Base-by-base conservation (phyloP, 2,113 vertebrate genomes). In the Pseudopodoces humilis region DNA sequence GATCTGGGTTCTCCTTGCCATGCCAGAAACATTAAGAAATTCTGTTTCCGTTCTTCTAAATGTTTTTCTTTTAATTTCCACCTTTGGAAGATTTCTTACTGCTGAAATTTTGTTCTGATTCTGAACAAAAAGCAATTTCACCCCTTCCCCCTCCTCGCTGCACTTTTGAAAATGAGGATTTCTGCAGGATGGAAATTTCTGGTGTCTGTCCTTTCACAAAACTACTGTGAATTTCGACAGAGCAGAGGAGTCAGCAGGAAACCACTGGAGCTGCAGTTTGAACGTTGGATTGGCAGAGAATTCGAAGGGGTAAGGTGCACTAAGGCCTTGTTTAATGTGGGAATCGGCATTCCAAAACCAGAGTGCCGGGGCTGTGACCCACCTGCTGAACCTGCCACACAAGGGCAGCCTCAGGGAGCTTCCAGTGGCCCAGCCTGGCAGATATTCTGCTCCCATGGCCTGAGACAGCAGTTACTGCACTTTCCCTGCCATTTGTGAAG, bases 91-190 rank as follows among this genome's bases (percentile, higher is more conserved):
- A 67, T 39, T 46, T 83, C 33, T 72, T 21, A 24, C 37, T 68
- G 43, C 7, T 75, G 52, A 56, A 55, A 33, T 43, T 75, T 75
- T 23, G 6, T 85, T 92, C 39, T 78, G 24, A 44, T 23, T 10
- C 8, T 11, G 50, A 83, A 30, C 13, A 63, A 80, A 71, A 78
- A 80, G 10, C 35, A 50, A 10, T 46, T 62, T 62, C 25, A 41
- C 6, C 31, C 10, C 16, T 56, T 82, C 9, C 24, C 23, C 31
- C 24, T 69, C 22, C 27, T 53, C 0, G 0, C 68, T 50, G 33
- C 25, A 24, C n/a, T 70, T 94, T 39, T 50, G 77, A 47, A 87
- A 86, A 79, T 18, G 30, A 78, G 41, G 21, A 13, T 55, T 91
- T 75, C 70, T 82, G 15, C 22, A 56, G 46, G 74, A 20, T 56